These are phyloP conservation scores for Agriotes lineatus DNA, from an alignment of 2,888 invertebrate genomes.

Conservation along the genomic window DNA sequence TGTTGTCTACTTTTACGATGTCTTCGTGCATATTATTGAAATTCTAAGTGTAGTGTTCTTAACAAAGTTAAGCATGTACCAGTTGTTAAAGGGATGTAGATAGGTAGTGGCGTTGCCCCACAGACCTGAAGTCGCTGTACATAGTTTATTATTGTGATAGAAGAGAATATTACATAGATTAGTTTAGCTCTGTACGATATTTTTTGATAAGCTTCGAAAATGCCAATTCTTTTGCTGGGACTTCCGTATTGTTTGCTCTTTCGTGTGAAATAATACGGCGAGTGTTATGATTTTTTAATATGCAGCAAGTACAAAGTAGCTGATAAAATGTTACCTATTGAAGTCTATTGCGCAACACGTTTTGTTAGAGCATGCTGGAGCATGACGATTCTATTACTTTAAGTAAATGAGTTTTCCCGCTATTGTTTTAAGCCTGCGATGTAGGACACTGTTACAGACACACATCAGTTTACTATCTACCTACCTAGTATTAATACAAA, in stretches of 20 bases:
- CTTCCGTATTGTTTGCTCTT: constrained; percentile 4
- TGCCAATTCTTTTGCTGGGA: constrained; percentile 7
- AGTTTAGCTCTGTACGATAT: constrained; percentile 25
- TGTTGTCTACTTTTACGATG: constrained; percentile 47
- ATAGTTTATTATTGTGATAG: constrained; percentile 45
- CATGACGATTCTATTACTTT: background rate
- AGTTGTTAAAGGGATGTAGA: constrained; percentile 34
- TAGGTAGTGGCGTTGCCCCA: constrained; percentile 14
- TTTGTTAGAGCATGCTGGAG: background rate
- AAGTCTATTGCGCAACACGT: constrained; percentile 10
- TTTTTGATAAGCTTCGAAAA: constrained; percentile 1
- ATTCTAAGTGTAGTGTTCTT: constrained; percentile 52
- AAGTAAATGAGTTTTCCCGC: background rate
- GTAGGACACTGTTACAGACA: constrained; percentile 5
- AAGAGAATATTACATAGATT: constrained; percentile 25
- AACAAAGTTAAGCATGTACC: constrained; percentile 42
- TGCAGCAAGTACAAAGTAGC: constrained; percentile 36
- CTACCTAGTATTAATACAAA: constrained; percentile 8
- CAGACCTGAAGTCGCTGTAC: constrained; percentile 29
- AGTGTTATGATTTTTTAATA: background rate
- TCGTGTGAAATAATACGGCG: background rate
- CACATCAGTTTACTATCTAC: background rate
- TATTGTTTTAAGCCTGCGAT: constrained; percentile 27
- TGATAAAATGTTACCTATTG: constrained; percentile 31
- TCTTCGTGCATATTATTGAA: constrained; percentile 47